A percentile compares a stretch with the other conserved stretches of the same genome.
Conservation (phyloP, 2,797 vertebrate genomes). For the Euphonia xanthogaster region DNA sequence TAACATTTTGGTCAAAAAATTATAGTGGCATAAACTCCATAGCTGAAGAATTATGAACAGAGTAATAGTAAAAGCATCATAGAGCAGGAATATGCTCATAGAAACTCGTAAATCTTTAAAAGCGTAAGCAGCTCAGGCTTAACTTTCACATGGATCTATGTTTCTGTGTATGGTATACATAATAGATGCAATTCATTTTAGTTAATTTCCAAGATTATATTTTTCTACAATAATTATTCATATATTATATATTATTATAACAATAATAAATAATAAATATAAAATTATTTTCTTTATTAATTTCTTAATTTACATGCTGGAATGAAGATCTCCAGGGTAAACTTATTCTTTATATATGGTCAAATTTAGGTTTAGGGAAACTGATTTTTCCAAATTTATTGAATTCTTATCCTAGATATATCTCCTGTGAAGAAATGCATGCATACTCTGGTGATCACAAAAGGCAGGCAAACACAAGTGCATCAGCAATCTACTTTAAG, state of each 20-base stretch:
- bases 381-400: background rate
- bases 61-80: background rate
- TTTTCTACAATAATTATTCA: background rate
- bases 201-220: background rate
- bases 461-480: background rate
- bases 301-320: background rate
- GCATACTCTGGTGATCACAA: background rate
- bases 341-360: rapidly evolving
- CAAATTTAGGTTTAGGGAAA: background rate
- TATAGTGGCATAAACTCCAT: background rate
- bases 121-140: background rate
- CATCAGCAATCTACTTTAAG: background rate
- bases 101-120: background rate
- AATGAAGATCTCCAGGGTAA: background rate
- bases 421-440: background rate
- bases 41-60: background rate
- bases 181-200: rapidly evolving
- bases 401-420: background rate
- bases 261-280: background rate
- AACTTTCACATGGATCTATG: background rate
- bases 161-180: background rate
- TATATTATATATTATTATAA: background rate
- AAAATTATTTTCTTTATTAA: background rate
- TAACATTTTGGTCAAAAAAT: background rate
- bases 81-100: background rate